Evolutionary conservation across 2,888 invertebrate genomes (phyloP).

Genomic region (Sepioteuthis lessoniana): DNA sequence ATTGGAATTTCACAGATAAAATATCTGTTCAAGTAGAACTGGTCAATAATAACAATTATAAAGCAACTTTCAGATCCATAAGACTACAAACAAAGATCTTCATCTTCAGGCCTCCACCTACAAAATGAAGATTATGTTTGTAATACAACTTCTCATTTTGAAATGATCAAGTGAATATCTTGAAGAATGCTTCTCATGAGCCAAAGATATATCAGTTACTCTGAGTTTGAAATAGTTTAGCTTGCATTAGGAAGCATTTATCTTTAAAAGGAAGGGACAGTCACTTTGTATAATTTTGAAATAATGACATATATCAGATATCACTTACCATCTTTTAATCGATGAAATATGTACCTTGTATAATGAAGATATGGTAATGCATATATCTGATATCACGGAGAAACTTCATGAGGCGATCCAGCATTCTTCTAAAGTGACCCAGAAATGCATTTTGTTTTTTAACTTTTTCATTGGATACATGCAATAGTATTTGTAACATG

Average conservation of each 20-base stretch:
- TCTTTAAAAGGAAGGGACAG: background rate
- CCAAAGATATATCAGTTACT: background rate
- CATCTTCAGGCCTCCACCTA: conserved; percentile 10
- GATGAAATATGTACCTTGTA: background rate
- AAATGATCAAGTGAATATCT: background rate
- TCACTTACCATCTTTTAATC: background rate
- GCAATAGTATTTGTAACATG: background rate
- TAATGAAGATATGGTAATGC: background rate
- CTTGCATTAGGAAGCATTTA: background rate
- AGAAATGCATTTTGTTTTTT: background rate
- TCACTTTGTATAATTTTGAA: background rate
- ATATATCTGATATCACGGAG: background rate
- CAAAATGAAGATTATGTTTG: background rate
- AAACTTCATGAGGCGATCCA: background rate
- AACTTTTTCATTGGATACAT: background rate
- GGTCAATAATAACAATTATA: background rate
- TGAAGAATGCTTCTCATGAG: too few species aligned
- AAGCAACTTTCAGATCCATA: background rate
- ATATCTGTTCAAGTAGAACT: background rate
- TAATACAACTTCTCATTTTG: background rate
- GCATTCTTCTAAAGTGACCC: background rate
- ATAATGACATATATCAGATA: background rate
- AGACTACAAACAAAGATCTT: background rate
- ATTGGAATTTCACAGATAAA: background rate
- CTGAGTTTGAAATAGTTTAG: background rate